Conservation (phyloP, 2,797 vertebrate genomes). For the Poeciliopsis paucimaculata region DNA sequence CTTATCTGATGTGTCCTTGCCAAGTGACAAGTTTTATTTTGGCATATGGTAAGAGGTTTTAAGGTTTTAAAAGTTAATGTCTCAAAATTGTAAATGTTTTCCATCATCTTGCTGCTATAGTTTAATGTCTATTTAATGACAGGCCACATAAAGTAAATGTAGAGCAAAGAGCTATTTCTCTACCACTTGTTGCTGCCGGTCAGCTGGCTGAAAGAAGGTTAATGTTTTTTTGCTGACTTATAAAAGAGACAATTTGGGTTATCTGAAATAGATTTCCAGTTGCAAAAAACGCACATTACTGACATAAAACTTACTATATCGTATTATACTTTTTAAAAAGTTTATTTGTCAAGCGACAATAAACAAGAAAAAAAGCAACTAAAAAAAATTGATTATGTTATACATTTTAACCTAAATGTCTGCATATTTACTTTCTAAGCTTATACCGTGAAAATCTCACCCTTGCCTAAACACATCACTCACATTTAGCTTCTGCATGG, state of each 20-base stretch:
- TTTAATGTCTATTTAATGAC: neutral
- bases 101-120: neutral
- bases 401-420: neutral
- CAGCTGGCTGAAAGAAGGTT: neutral
- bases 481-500: constrained; percentile 10
- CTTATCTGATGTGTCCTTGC: neutral
- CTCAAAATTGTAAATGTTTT: neutral
- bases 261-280: neutral
- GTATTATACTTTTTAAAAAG: neutral
- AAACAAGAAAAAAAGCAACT: neutral
- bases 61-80: neutral
- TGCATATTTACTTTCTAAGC: neutral
- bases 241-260: neutral
- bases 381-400: neutral
- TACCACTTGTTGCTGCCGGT: neutral
- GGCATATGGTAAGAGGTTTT: neutral
- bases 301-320: neutral
- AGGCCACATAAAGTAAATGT: neutral
- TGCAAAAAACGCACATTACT: neutral
- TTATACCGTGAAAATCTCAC: neutral
- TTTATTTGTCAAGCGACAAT: neutral
- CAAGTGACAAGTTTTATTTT: neutral
- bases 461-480: neutral
- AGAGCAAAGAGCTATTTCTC: neutral
- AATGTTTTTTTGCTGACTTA: neutral